Evolutionary conservation across 1,140 invertebrate genomes (phyloP), one percentile per base, ranked within the genome.

Genomic region (Cyclina sinensis): DNA sequence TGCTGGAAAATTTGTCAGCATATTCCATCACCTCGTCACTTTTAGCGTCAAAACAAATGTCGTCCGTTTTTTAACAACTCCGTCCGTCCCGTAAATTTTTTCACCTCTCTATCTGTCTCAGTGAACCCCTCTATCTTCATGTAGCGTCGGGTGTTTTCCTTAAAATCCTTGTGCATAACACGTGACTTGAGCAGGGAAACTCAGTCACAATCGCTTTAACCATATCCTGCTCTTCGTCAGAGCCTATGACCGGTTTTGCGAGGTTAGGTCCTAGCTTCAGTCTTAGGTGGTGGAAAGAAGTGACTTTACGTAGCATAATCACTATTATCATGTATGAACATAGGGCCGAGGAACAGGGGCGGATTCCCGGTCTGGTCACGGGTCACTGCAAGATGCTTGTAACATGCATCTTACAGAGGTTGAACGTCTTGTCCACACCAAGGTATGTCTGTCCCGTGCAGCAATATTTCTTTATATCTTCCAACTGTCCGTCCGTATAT

Each of bases 251-350:
- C 11, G 88, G 32, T 14, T 85, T 78, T 2, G 27, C 5, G 9
- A 54, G 30, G 46, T 65, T 16, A 12, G 16, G 32, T 0, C 11
- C 7, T 2, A 88, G 48, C 70, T 85, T 88, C 24, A 62, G 43
- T 30, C n/a, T 73, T 0, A 88, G 30, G 54, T 85, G 62, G 5
- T 80, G 14, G n/a, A 43, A 90, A 88, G 39, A 88, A 88, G n/a
- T 57, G 46, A 39, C 65, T 62, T 35, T 74, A 90, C 46, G 57
- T 73, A 1, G 80, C 78, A 65, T 70, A 90, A 43, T 90, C 82
- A 81, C 86, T 90, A 21, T 88, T 90, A 68, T 90, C 86, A 54
- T n/a, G n/a, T 90, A 90, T 80, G 35, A 48, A 85, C 16, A 80
- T 48, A 0, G 89, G 85, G 16, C 86, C 78, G 0, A 83, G 0